phyloP scores from a whole-genome alignment of 2,113 vertebrate species.

The Nibea albiflora region DNA sequence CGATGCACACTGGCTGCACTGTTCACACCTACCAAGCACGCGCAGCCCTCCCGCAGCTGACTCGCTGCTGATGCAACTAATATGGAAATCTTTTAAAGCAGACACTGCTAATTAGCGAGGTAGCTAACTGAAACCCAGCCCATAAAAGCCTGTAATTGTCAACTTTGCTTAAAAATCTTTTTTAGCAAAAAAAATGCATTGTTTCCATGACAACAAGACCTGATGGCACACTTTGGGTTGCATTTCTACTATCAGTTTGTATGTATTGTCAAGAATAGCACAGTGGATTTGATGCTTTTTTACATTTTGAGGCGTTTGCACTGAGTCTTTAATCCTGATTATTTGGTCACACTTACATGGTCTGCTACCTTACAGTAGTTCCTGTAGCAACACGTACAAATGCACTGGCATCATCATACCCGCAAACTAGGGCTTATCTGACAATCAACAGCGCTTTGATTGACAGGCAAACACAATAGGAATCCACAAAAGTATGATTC shows the following conservation, averaged over 20 bases:
- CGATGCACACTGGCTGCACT: conserved; percentile 2
- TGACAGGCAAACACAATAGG: conserved; percentile 62
- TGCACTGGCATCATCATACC: conserved; percentile 8
- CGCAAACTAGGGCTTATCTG: conserved; percentile 22
- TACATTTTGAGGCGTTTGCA: neutral
- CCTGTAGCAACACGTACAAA: conserved; percentile 2
- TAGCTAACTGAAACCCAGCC: conserved; percentile 20
- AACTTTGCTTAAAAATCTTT: conserved; percentile 36
- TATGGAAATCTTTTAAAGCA: conserved; percentile 25
- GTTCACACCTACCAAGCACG: conserved; percentile 15
- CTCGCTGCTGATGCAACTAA: conserved; percentile 36
- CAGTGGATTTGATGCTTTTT: conserved; percentile 22
- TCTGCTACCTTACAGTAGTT: neutral
- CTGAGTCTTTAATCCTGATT: conserved; percentile 1
- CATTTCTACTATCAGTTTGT: conserved; percentile 31
- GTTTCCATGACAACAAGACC: conserved; percentile 70
- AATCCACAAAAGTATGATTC: conserved; percentile 63
- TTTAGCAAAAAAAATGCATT: conserved; percentile 32
- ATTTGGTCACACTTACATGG: neutral
- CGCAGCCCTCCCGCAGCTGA: neutral
- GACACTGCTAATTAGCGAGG: conserved; percentile 35
- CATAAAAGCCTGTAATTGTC: conserved; percentile 35
- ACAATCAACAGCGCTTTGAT: conserved; percentile 48
- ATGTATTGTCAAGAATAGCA: conserved; percentile 23
- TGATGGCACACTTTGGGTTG: conserved; percentile 43